phyloP scores from a whole-genome alignment of 2,113 vertebrate species.

The Larimichthys polyactis region DNA sequence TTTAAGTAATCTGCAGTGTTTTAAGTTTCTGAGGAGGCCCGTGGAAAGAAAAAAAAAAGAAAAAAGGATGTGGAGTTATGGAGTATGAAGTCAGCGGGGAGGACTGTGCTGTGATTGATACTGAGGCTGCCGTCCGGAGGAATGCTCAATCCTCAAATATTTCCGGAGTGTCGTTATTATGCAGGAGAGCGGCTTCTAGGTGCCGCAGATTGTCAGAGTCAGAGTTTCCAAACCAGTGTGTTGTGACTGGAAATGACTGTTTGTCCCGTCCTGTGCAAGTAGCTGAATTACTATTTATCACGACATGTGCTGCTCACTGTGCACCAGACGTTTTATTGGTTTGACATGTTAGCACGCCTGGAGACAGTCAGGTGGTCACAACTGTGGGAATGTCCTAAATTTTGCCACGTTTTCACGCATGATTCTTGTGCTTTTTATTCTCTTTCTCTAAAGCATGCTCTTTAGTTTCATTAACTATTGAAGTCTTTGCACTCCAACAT shows the following conservation, averaged over 20 bases:
- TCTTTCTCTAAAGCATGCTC: slow-evolving; percentile 54
- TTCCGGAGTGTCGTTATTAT: slow-evolving; percentile 41
- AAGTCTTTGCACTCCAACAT: slow-evolving; percentile 22
- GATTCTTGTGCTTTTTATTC: slow-evolving; percentile 23
- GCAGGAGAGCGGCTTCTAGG: slow-evolving; percentile 17
- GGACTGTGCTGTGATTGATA: slow-evolving; percentile 33
- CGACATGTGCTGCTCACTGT: background rate
- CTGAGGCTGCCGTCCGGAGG: slow-evolving; percentile 40
- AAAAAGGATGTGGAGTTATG: slow-evolving; percentile 9
- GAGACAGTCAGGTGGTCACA: background rate
- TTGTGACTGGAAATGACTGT: slow-evolving; percentile 33
- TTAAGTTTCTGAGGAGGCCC: slow-evolving; percentile 17
- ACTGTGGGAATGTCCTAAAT: background rate
- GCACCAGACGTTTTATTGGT: slow-evolving; percentile 7
- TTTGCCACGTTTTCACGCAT: slow-evolving; percentile 2
- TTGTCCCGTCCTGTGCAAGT: slow-evolving; percentile 1
- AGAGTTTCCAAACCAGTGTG: slow-evolving; percentile 49
- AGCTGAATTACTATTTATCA: slow-evolving; percentile 1
- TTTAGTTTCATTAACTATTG: slow-evolving; percentile 27
- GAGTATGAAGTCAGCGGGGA: background rate
- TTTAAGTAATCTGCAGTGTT: background rate
- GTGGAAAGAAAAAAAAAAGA: background rate
- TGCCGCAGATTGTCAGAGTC: slow-evolving; percentile 27
- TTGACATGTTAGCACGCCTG: background rate
- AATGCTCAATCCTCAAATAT: slow-evolving; percentile 49